phyloP scores from a whole-genome alignment of 2,113 vertebrate species.

The Apistogramma diplotaenia region DNA sequence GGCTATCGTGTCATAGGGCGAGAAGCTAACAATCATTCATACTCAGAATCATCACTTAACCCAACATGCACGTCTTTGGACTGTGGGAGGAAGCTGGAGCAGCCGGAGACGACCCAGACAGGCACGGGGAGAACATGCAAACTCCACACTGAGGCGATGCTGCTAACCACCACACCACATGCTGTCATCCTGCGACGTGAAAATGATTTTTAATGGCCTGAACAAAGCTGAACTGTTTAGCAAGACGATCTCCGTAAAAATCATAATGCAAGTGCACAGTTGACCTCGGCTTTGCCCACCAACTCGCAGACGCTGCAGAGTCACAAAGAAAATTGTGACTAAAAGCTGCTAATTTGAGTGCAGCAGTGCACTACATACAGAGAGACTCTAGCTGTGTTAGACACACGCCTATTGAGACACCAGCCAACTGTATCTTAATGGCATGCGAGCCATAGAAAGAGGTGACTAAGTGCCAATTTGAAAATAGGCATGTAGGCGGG shows the following conservation, averaged over 20 bases:
- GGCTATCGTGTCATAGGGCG: not conserved
- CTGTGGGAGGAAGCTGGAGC: too few species aligned
- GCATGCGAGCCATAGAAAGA: not conserved
- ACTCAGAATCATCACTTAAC: not conserved
- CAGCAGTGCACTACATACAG: constrained; percentile 16
- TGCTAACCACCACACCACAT: not conserved
- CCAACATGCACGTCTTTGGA: not conserved
- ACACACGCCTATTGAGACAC: constrained; percentile 28
- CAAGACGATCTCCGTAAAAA: not conserved
- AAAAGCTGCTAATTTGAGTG: constrained; percentile 68
- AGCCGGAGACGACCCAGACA: too few species aligned
- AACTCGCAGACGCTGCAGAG: constrained; percentile 38
- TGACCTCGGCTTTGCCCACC: constrained; percentile 39
- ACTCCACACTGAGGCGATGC: not conserved
- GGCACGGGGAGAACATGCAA: not conserved
- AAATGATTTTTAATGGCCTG: not conserved
- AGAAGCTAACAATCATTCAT: not conserved
- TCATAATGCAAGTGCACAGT: not conserved
- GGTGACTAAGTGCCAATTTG: constrained; percentile 15
- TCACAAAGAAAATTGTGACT: constrained; percentile 61
- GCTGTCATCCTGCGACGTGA: not conserved
- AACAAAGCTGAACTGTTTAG: not conserved
- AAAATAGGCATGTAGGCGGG: not conserved
- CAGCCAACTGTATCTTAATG: not conserved
- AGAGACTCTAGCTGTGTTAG: constrained; percentile 16